Evolutionary conservation across 1,140 invertebrate species (phyloP).

Genomic region (Physella acuta): DNA sequence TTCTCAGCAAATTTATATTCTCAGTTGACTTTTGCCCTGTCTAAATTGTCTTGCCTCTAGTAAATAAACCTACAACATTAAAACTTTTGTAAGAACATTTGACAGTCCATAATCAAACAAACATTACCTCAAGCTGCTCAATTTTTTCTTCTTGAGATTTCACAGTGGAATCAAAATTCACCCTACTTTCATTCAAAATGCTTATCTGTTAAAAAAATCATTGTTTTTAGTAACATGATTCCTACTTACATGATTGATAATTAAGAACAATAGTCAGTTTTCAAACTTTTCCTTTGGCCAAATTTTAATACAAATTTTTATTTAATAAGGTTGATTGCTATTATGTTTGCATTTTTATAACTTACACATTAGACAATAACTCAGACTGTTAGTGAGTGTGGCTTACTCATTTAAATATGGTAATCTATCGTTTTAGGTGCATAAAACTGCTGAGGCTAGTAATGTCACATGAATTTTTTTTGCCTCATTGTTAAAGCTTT

Average conservation of each 20-base stretch:
- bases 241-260: background rate
- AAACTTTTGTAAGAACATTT: background rate
- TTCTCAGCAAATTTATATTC: too few species aligned
- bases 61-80: background rate
- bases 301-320: background rate
- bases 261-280: background rate
- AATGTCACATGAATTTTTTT: too few species aligned
- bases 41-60: background rate
- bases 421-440: too few species aligned
- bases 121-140: background rate
- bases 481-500: too few species aligned
- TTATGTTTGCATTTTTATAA: background rate
- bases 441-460: too few species aligned
- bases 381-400: too few species aligned
- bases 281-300: background rate
- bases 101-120: background rate
- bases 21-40: background rate
- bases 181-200: background rate
- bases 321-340: background rate
- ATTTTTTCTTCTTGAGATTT: slow-evolving; percentile 1
- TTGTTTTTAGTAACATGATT: background rate
- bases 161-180: background rate
- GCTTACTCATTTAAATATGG: too few species aligned
- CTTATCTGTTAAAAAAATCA: slow-evolving; percentile 1
- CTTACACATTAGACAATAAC: background rate